Evolutionary conservation across 1,140 invertebrate genomes (phyloP).

Genomic region (Caligus rogercresseyi): DNA sequence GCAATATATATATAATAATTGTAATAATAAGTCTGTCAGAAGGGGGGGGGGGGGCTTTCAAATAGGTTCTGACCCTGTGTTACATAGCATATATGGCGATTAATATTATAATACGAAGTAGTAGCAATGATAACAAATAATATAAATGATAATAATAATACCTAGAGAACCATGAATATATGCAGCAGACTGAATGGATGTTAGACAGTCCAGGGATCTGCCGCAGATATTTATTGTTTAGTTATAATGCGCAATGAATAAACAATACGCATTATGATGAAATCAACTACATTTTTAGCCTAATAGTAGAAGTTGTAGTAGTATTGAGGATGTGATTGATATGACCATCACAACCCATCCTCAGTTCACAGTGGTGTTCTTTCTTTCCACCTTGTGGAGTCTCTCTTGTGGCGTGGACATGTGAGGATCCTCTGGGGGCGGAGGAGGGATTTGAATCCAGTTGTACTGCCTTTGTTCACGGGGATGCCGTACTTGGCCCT

Average conservation of each 20-base stretch:
- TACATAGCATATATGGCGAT: no score
- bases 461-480: slow-evolving; percentile 60
- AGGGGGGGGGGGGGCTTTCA: no score
- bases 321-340: neutral
- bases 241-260: neutral
- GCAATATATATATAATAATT: no score
- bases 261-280: neutral
- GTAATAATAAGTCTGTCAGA: no score
- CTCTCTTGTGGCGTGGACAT: slow-evolving; percentile 17
- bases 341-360: neutral
- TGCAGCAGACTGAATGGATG: no score
- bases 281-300: neutral
- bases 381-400: slow-evolving; percentile 1
- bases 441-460: slow-evolving; percentile 73
- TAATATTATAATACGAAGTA: no score
- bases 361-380: neutral
- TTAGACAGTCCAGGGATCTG: no score
- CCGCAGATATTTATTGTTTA: neutral
- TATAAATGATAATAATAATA: no score
- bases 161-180: no score
- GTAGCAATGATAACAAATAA: no score
- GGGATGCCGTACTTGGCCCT: slow-evolving; percentile 49
- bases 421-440: slow-evolving; percentile 39
- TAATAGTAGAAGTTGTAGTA: neutral
- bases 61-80: no score